phyloP scores from a whole-genome alignment of 1,140 invertebrate species.

The Aporrectodea caliginosa region DNA sequence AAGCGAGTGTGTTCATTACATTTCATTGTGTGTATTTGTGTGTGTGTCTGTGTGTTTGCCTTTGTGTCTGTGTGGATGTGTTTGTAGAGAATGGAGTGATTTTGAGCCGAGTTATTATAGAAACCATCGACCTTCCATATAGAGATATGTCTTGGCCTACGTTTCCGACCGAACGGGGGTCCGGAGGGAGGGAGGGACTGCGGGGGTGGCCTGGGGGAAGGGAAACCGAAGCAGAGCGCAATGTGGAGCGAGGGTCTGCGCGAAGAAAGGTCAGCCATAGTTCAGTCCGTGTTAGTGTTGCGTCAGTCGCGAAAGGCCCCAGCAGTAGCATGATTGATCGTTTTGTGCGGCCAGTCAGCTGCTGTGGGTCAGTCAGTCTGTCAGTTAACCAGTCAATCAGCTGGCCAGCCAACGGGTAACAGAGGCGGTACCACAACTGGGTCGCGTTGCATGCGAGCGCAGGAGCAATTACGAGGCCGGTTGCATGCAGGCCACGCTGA shows the following conservation, averaged over 20 bases:
- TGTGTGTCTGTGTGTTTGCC: too few species aligned
- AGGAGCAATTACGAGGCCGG: too few species aligned
- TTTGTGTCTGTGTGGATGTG: not conserved
- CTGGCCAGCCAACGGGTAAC: not conserved
- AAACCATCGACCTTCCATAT: not conserved
- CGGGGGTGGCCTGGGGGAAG: not conserved
- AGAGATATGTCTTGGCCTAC: not conserved
- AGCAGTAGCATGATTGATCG: not conserved
- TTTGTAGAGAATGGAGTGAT: not conserved
- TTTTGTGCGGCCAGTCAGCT: too few species aligned
- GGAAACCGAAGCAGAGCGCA: not conserved
- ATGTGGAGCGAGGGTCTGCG: not conserved
- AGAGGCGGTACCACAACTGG: too few species aligned
- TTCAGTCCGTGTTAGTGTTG: not conserved
- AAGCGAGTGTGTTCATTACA: not conserved
- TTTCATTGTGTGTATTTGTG: too few species aligned
- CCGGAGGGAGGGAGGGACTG: not conserved
- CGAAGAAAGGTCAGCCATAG: too few species aligned
- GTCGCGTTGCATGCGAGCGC: too few species aligned
- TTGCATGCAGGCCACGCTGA: too few species aligned
- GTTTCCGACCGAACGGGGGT: not conserved
- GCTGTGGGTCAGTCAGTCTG: too few species aligned
- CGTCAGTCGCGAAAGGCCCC: not conserved
- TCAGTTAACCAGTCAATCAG: not conserved
- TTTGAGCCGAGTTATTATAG: not conserved